Base-by-base conservation (phyloP, 2,797 vertebrate species). In the Chrysolophus pictus region DNA sequence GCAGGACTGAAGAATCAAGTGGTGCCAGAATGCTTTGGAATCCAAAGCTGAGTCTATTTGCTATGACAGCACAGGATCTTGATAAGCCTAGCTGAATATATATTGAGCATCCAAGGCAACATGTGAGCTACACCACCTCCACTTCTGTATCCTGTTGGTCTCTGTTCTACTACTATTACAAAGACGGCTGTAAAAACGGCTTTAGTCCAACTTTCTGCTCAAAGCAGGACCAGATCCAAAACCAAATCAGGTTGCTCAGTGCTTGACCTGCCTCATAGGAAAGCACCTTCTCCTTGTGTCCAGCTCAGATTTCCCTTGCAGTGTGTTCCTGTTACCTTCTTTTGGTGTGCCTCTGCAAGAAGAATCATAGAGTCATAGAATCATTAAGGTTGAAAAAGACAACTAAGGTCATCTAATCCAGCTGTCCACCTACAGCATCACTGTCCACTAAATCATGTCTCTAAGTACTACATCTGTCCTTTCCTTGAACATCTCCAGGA, bases 161-260 rank as follows among this genome's bases (percentile, higher is more conserved):
- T 76, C 62, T 10, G 4, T 0, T 3, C 67, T 46, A n/a, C 15
- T 22, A 9, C 49, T 33, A 3, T n/a, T 35, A 9, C 8, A 56
- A 55, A 67, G 26, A 28, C 42, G 60, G 10, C 64, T 82, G 74
- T 29, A 35, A 47, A 86, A 90, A 14, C 35, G 69, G 49, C 49
- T 69, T 6, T 63, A 46, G n/a, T 23, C 47, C 73, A 59, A 5
- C 26, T 41, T 73, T 88, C 74, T 76, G 51, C 68, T 73, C 29
- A 41, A 79, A 91, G 63, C 62, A 78, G 26, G 19, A 21, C 28
- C 46, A 22, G 35, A 12, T 71, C 37, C 72, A 76, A 70, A 47
- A 29, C 13, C 12, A 47, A 13, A 11, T 58, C 53, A 26, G 49
- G 28, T 17, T 77, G 35, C n/a, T 68, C 55, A 33, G 9, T 42